Conservation (phyloP, 2,113 vertebrate species). For the Lucifuga dentata region DNA sequence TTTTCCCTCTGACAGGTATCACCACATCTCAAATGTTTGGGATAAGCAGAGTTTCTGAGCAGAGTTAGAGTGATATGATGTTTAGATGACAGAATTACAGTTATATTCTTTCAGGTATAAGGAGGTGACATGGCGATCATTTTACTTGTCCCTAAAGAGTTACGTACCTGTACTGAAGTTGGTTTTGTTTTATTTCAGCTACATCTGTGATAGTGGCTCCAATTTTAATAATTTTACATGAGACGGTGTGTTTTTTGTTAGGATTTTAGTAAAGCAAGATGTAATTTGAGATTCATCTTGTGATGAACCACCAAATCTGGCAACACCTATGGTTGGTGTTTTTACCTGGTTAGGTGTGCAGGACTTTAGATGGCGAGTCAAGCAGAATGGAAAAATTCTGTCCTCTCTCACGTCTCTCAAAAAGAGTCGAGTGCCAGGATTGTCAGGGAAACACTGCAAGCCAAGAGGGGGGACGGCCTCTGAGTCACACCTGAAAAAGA, state of each 20-base stretch:
- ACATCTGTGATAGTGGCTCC: no score
- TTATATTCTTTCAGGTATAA: not conserved
- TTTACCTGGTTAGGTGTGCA: conserved; percentile 62
- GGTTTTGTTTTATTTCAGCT: no score
- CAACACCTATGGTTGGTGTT: not conserved
- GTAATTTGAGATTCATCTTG: no score
- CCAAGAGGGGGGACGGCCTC: conserved; percentile 7
- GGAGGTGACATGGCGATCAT: not conserved
- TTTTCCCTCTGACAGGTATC: conserved; percentile 56
- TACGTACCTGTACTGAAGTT: no score
- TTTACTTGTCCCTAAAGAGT: no score
- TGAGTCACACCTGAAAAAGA: conserved; percentile 56
- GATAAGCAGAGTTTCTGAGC: conserved; percentile 12
- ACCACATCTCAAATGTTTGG: conserved; percentile 30
- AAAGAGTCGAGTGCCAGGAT: not conserved
- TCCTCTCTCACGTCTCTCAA: conserved; percentile 37
- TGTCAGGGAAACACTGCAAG: conserved; percentile 14
- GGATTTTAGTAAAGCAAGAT: no score
- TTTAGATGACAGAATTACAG: conserved; percentile 9
- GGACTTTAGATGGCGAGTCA: conserved; percentile 39
- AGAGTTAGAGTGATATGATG: not conserved
- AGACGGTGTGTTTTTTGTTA: no score
- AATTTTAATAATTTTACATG: no score
- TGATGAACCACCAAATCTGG: no score
- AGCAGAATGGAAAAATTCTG: conserved; percentile 26